Base-by-base conservation (phyloP, 2,113 vertebrate genomes). In the Grus americana region DNA sequence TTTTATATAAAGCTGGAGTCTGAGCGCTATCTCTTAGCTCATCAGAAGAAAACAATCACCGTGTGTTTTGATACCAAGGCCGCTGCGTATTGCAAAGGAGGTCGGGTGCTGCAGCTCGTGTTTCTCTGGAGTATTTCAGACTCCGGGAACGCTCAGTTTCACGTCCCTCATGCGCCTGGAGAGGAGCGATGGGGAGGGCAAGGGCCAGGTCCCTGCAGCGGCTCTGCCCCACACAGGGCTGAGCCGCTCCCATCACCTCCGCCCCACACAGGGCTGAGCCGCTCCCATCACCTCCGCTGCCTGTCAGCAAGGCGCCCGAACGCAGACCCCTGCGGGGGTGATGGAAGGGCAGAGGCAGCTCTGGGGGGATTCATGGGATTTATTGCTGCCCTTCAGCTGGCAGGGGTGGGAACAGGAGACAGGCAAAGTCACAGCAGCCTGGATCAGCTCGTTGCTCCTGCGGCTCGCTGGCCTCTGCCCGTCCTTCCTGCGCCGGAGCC, bases 31-130 rank as follows among this genome's bases (percentile, higher is more conserved):
- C 49, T 79, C 42, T 12, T 15, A 50, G 50, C 42, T 55, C 49
- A 32, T 18, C 65, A 50, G 73, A 78, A 54, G 65, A 78, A 22
- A 36, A 63, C 32, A 27, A 36, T 18, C 57, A 12, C 58, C 0
- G 2, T 15, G 29, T n/a, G 29, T n/a, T 71, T 61, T 1, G 0
- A 22, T 38, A 36, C 34, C 4, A 15, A 72, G 70, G 70, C 50
- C 4, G 3, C 32, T 4, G 1, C 3, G 1, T 3, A 1, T 19
- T 34, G 34, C 57, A 40, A 40, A 70, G 55, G 10, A 20, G 12
- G 40, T 12, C 0, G 3, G 42, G 21, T 36, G 65, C 85, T 61
- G 55, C 65, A 70, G 63, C 65, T 78, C 2, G 0, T 8, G 30
- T 72, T 72, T 30, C n/a, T 30, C 50, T 6, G 27, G 27, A 9